Conservation (phyloP, 2,797 vertebrate genomes). For the Poliocrania exsul region DNA sequence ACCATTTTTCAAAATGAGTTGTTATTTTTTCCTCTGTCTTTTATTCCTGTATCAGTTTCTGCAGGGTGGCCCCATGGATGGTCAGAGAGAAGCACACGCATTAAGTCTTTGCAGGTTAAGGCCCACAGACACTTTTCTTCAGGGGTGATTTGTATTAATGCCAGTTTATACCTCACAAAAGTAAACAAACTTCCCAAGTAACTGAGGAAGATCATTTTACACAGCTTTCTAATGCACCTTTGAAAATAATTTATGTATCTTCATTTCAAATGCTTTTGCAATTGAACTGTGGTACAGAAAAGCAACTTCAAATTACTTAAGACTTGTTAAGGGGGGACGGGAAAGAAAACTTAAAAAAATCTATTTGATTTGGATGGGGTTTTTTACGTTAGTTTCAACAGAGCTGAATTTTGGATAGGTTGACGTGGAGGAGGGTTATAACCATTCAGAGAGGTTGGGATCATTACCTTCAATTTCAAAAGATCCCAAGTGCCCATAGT, state of each 20-base stretch:
- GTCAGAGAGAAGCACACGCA: not conserved
- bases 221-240: not conserved
- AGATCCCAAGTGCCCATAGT: not conserved
- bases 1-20: not conserved
- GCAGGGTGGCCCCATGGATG: not conserved
- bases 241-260: not conserved
- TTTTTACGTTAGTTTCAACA: not conserved
- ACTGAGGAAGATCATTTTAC: not conserved
- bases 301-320: not conserved
- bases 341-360: not conserved
- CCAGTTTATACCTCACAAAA: not conserved
- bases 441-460: not conserved
- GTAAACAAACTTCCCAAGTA: not conserved
- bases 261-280: not conserved
- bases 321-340: not conserved
- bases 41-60: not conserved
- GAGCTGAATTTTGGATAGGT: not conserved
- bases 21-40: not conserved
- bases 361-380: not conserved
- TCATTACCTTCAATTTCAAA: not conserved
- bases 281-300: not conserved
- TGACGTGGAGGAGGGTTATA: not conserved
- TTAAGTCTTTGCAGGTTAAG: slow-evolving; percentile 28
- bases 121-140: not conserved
- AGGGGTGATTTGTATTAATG: not conserved